A percentile compares a stretch with the other conserved stretches of the same genome.
These are phyloP conservation scores for Cromileptes altivelis DNA, from an alignment of 2,113 vertebrate species.

Conservation along the genomic window DNA sequence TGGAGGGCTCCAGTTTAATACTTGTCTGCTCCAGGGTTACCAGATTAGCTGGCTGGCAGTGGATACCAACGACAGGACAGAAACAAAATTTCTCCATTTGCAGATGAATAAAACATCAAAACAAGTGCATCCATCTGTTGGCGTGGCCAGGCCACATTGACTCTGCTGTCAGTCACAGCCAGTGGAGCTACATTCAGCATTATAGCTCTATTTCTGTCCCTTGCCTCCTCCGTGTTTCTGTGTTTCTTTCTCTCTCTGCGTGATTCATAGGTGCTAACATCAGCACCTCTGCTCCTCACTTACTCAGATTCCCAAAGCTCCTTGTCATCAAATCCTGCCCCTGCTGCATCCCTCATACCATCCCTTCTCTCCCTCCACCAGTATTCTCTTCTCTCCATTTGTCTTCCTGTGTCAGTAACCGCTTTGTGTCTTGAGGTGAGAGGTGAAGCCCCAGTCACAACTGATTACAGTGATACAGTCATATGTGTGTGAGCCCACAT, in stretches of 20 bases:
- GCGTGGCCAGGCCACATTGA: constrained; percentile 4
- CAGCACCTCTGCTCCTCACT: constrained; percentile 56
- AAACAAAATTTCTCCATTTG: constrained; percentile 1
- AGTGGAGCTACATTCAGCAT: constrained; percentile 16
- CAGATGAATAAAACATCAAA: constrained; percentile 47
- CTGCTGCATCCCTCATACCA: constrained; percentile 9
- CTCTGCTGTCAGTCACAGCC: constrained; percentile 17
- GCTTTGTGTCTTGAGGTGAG: constrained; percentile 23
- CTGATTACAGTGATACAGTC: constrained; percentile 19
- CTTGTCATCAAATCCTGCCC: constrained; percentile 61
- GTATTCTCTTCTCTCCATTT: background rate
- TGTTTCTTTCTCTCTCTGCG: background rate
- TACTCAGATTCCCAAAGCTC: constrained; percentile 38
- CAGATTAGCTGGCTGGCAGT: constrained; percentile 6
- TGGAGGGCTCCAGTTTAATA: constrained; percentile 14
- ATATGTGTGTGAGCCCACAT: background rate
- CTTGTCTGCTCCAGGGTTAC: constrained; percentile 6
- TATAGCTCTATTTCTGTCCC: constrained; percentile 32
- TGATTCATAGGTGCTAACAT: constrained; percentile 56
- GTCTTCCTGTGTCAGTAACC: constrained; percentile 10
- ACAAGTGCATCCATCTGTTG: constrained; percentile 21
- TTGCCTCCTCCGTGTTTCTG: background rate
- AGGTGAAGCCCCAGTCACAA: constrained; percentile 25
- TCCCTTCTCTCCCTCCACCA: constrained; percentile 14
- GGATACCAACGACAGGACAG: background rate